A percentile compares a stretch with the other conserved stretches of the same genome.
phyloP scores from a whole-genome alignment of 2,888 invertebrate species.

The Chrysolina haemoptera region DNA sequence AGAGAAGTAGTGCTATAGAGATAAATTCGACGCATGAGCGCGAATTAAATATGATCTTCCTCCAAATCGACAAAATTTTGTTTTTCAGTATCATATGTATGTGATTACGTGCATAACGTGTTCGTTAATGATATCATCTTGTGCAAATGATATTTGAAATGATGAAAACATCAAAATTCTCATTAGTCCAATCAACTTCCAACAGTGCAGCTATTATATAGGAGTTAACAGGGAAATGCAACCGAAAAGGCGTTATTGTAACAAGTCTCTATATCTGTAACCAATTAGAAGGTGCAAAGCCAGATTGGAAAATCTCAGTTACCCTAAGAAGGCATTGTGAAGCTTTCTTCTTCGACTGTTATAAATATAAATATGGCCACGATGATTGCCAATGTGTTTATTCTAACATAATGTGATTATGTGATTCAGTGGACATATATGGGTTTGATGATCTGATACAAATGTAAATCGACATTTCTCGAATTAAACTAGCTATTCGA shows the following conservation, averaged over 20 bases:
- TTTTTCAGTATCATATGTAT: too few relatives aligned
- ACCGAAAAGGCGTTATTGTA: slow-evolving; percentile 44
- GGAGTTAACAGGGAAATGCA: slow-evolving; percentile 28
- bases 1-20: too few relatives aligned
- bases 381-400: slow-evolving; percentile 51
- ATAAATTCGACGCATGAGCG: too few relatives aligned
- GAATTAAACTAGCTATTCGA: slow-evolving; percentile 21
- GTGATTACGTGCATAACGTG: too few relatives aligned
- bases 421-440: slow-evolving; percentile 32
- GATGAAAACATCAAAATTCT: slow-evolving; percentile 20
- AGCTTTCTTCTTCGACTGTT: slow-evolving; percentile 40
- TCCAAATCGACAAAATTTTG: too few relatives aligned
- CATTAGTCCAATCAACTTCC: slow-evolving; percentile 25
- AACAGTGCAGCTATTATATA: slow-evolving; percentile 21
- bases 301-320: slow-evolving; percentile 47
- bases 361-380: slow-evolving; percentile 42
- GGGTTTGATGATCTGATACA: slow-evolving; percentile 31
- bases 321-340: slow-evolving; percentile 47
- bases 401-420: slow-evolving; percentile 51
- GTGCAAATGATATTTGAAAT: slow-evolving; percentile 1
- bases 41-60: too few relatives aligned
- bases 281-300: slow-evolving; percentile 55
- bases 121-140: neutral
- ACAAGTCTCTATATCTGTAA: slow-evolving; percentile 43
- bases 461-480: slow-evolving; percentile 34